Conservation (phyloP, 2,113 vertebrate species). For the Chaenocephalus aceratus region DNA sequence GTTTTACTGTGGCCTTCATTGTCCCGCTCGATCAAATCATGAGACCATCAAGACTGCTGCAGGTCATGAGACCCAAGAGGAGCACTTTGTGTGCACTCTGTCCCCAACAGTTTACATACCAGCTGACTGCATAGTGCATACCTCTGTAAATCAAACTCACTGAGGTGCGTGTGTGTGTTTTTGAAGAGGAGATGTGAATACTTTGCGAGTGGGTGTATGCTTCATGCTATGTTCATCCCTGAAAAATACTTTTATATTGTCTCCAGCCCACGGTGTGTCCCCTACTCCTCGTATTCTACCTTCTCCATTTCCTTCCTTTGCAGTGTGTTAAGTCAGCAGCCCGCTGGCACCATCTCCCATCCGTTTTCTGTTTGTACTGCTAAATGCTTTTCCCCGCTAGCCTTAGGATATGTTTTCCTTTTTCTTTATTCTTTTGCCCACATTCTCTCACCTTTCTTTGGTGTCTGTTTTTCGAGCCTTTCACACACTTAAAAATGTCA, state of each 20-base stretch:
- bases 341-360: constrained; percentile 30
- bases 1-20: constrained; percentile 6
- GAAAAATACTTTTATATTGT: constrained; percentile 38
- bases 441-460: constrained; percentile 47
- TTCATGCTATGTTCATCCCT: constrained; percentile 28
- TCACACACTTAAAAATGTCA: constrained; percentile 30
- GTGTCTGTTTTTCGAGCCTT: constrained; percentile 19
- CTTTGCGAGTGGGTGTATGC: constrained; percentile 26
- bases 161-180: constrained; percentile 10
- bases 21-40: constrained; percentile 34
- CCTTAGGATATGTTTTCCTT: constrained; percentile 43
- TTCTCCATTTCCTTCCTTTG: constrained; percentile 29
- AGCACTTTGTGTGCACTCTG: constrained; percentile 19
- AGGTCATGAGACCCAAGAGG: constrained; percentile 50
- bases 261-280: constrained; percentile 23
- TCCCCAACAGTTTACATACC: constrained; percentile 19
- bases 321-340: constrained; percentile 53
- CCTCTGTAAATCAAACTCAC: constrained; percentile 31
- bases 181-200: constrained; percentile 12
- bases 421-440: constrained; percentile 19
- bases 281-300: constrained; percentile 3
- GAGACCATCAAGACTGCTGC: constrained; percentile 26
- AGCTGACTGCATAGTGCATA: constrained; percentile 30
- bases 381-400: constrained; percentile 51
- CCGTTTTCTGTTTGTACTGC: constrained; percentile 53